Evolutionary conservation across 2,888 invertebrate genomes (phyloP).

Genomic region (Standfussiana lucernea): DNA sequence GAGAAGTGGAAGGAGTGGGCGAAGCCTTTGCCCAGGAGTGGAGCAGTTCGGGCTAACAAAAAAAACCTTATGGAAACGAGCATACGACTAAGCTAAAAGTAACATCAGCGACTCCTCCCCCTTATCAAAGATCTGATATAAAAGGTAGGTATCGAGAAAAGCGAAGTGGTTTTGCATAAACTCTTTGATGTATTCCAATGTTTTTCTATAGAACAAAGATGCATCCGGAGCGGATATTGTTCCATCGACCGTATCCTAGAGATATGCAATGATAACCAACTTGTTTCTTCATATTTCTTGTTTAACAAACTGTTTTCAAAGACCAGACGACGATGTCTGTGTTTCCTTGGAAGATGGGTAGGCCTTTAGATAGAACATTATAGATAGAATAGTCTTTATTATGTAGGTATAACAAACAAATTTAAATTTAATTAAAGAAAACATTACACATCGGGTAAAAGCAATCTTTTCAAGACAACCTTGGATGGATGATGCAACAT

Average conservation of each 20-base stretch:
- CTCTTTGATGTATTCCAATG: not conserved
- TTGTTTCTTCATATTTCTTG: not conserved
- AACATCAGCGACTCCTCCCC: not conserved
- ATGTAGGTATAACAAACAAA: too few relatives aligned
- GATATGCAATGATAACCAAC: slow-evolving; percentile 1
- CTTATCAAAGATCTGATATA: slow-evolving; percentile 7
- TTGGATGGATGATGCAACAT: too few relatives aligned
- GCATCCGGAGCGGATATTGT: slow-evolving; percentile 45
- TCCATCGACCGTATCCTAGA: slow-evolving; percentile 23
- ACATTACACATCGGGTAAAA: too few relatives aligned
- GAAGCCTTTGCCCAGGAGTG: too few relatives aligned
- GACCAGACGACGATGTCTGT: not conserved
- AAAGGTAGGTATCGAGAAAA: not conserved
- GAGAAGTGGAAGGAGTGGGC: too few relatives aligned
- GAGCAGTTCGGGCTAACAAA: too few relatives aligned
- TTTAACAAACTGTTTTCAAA: slow-evolving; percentile 1
- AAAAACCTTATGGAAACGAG: too few relatives aligned
- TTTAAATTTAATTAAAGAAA: too few relatives aligned
- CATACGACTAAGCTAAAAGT: too few relatives aligned
- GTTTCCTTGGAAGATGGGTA: not conserved
- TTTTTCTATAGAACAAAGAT: slow-evolving; percentile 24
- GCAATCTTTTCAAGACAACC: too few relatives aligned
- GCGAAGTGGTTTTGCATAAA: slow-evolving; percentile 3
- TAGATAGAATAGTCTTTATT: too few relatives aligned
- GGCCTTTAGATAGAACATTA: not conserved